These are phyloP conservation scores for Sitobion miscanthi DNA, from an alignment of 1,140 invertebrate species.

Conservation along the genomic window DNA sequence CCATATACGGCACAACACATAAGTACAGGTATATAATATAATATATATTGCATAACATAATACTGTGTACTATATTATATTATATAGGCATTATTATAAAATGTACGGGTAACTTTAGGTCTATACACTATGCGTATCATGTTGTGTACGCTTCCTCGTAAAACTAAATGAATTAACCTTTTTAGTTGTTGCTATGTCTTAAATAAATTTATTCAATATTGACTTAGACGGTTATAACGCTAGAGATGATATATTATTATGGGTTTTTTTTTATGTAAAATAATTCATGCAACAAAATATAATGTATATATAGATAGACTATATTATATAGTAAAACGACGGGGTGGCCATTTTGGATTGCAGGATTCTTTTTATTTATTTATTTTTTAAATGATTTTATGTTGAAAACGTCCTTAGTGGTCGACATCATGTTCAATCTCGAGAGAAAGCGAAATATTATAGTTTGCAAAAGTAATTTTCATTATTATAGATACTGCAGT, in stretches of 20 bases:
- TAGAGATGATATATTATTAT: conserved; percentile 6
- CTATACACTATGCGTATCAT: not conserved
- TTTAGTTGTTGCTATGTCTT: not conserved
- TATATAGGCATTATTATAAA: not conserved
- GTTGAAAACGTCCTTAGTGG: not conserved
- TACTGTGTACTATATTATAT: not conserved
- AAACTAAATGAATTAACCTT: not conserved
- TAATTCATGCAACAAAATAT: conserved; percentile 10
- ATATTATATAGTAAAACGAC: not conserved
- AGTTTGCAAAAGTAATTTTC: not conserved
- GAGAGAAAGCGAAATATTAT: not conserved
- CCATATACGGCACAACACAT: conserved; percentile 9
- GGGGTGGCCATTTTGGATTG: conserved; percentile 10
- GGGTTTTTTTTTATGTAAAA: not conserved
- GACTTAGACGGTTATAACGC: not conserved
- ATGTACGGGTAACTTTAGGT: not conserved
- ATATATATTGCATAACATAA: not conserved
- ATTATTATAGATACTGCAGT: not conserved
- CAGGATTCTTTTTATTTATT: not conserved
- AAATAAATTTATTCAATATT: conserved; percentile 10
- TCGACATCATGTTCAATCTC: not conserved
- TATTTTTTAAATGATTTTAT: not conserved
- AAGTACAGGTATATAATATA: not conserved
- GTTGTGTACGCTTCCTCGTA: too few species aligned
- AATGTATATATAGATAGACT: not conserved